Evolutionary conservation across 1,140 invertebrate species (phyloP).

Genomic region (Ceratina australensis): DNA sequence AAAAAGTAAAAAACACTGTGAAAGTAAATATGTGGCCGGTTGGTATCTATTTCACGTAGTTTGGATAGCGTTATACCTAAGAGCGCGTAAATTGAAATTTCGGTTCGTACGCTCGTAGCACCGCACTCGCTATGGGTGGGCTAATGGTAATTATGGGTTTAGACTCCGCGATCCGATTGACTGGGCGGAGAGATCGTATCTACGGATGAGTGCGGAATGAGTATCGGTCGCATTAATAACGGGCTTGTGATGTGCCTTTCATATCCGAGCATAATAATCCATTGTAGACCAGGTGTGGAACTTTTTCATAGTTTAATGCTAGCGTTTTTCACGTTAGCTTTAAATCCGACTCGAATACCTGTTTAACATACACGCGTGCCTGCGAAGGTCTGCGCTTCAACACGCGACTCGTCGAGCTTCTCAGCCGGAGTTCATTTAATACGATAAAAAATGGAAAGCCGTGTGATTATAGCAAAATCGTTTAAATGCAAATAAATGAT

Average conservation of each 20-base stretch:
- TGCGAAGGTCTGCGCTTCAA: no score
- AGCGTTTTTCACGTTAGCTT: neutral
- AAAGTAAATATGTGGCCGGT: neutral
- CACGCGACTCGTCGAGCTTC: no score
- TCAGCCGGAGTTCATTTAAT: no score
- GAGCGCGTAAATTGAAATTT: constrained; percentile 68
- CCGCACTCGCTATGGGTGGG: constrained; percentile 70
- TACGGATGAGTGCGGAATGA: constrained; percentile 63
- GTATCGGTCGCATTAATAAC: constrained; percentile 70
- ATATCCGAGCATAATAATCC: constrained; percentile 58
- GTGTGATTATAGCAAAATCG: no score
- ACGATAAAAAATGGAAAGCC: no score
- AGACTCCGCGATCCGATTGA: constrained; percentile 68
- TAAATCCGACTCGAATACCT: constrained; percentile 18
- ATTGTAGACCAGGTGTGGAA: constrained; percentile 54
- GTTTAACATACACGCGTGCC: neutral
- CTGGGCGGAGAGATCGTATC: constrained; percentile 73
- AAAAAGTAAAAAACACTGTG: neutral
- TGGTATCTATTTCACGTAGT: constrained; percentile 4
- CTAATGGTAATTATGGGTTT: constrained; percentile 73
- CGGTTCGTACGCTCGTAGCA: constrained; percentile 39
- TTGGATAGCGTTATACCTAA: constrained; percentile 11
- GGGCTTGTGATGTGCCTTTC: constrained; percentile 48
- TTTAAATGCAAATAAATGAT: no score
- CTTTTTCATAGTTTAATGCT: constrained; percentile 41